Evolutionary conservation across 2,113 vertebrate genomes (phyloP).

Genomic region (Xiphophorus couchianus): DNA sequence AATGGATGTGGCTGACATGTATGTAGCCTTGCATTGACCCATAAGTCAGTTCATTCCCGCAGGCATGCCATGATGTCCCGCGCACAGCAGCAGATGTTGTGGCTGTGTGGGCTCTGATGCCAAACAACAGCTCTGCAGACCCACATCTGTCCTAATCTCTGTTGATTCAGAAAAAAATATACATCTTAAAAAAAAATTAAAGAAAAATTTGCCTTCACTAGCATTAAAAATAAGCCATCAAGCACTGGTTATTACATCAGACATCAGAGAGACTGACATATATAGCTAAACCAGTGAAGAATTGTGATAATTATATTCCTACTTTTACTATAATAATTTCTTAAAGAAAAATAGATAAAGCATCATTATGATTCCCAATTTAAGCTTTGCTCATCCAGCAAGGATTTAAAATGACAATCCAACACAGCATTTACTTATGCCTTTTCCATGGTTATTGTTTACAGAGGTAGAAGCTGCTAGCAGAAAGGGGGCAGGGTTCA

Average conservation of each 20-base stretch:
- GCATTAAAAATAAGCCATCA: conserved; percentile 10
- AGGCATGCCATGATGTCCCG: conserved; percentile 48
- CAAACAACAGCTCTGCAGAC: conserved; percentile 57
- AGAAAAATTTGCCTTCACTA: conserved; percentile 4
- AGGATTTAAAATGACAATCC: conserved; percentile 18
- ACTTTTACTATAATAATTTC: not conserved
- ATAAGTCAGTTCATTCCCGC: conserved; percentile 63
- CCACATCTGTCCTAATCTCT: conserved; percentile 64
- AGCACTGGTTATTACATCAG: conserved; percentile 20
- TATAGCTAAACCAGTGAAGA: not conserved
- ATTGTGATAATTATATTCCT: not conserved
- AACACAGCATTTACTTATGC: conserved; percentile 3
- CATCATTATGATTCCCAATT: not conserved
- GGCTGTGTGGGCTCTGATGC: conserved; percentile 55
- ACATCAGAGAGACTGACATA: conserved; percentile 9
- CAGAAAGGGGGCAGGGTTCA: conserved; percentile 10
- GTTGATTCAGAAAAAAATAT: conserved; percentile 61
- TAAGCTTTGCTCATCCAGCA: conserved; percentile 2
- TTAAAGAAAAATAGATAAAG: conserved; percentile 1
- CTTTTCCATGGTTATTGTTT: conserved; percentile 25
- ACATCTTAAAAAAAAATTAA: not conserved
- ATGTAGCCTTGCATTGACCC: conserved; percentile 35
- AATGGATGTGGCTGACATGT: conserved; percentile 22
- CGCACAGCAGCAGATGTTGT: conserved; percentile 71
- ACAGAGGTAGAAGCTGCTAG: not conserved